Base-by-base conservation (phyloP, 2,888 invertebrate species). In the Platerodrilus igneus region DNA sequence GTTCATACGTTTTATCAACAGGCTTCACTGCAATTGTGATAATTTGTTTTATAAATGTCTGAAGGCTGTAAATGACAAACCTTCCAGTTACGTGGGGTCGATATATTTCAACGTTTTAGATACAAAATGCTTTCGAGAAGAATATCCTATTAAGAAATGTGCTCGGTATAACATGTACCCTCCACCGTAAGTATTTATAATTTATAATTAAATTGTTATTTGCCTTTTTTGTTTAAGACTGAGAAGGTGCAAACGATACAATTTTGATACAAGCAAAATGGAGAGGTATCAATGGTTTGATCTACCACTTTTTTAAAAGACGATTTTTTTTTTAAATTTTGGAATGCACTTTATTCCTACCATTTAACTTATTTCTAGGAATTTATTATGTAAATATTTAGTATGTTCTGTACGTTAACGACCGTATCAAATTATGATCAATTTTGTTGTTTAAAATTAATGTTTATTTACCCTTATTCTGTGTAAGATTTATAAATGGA, bases 51-150 rank as follows among this genome's bases (percentile, higher is more conserved):
- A 69, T 7, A 48, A 56, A 3, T 79, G 79, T 41, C 57, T 78
- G 16, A 67, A 61, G 25, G 50, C 55, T 0, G 64, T 67, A 0
- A 59, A 65, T 16, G 67, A 62, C 1, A 59, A 46, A 3, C 52
- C 65, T 0, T 67, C 76, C 0, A 61, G 50, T 0, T 60, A 67
- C 10, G 63, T 79, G 2, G 79, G 79, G 3, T 55, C 60, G 0
- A 57, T 76, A 19, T 79, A 78, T 56, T 79, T 79, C 60, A 73
- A 76, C 34, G 64, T 63, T 0, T 55, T 78, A 16, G 70, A 71
- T 13, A 79, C 79, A 0, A 62, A 77, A 55, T 83, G 82, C 63
- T 82, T 70, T 57, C 71, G 71, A 40, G 49, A 72, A 15, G 78
- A 79, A 45, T 75, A 75, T 53, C 79, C 78, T 1, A 66, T 75